Percentiles rank a stretch among this genome's conserved stretches.
phyloP scores from a whole-genome alignment of 2,888 invertebrate genomes.

The Conistra vaccinii region DNA sequence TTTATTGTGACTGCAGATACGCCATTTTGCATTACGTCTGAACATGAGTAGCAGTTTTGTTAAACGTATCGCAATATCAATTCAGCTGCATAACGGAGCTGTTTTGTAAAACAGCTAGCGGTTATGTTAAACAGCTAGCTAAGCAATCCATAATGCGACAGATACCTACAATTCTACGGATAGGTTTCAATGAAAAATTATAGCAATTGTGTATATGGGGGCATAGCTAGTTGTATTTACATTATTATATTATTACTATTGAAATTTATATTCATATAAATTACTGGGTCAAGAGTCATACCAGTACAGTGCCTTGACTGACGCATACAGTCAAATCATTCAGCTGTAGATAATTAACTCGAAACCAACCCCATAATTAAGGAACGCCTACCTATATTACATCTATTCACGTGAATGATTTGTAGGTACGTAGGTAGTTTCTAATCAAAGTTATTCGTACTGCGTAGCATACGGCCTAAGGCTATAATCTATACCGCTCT shows the following conservation, averaged over 20 bases:
- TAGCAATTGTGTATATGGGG: not conserved
- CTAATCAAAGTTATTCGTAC: slow-evolving; percentile 2
- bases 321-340: not conserved
- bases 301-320: not conserved
- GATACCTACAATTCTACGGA: not conserved
- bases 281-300: not conserved
- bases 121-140: too few species aligned
- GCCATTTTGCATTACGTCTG: not conserved
- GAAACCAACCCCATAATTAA: not conserved
- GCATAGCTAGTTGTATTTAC: not conserved
- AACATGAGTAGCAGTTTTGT: not conserved
- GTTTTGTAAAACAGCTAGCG: too few species aligned
- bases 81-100: too few species aligned
- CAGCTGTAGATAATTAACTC: not conserved
- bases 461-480: not conserved
- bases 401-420: not conserved
- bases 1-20: not conserved
- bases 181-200: not conserved
- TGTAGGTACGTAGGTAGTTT: not conserved
- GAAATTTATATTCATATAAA: not conserved
- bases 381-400: not conserved
- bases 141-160: not conserved
- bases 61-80: too few species aligned
- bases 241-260: not conserved
- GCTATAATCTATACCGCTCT: slow-evolving; percentile 27